phyloP scores from a whole-genome alignment of 35 echinoderm and acorn worm species.

The Patiria miniata region DNA sequence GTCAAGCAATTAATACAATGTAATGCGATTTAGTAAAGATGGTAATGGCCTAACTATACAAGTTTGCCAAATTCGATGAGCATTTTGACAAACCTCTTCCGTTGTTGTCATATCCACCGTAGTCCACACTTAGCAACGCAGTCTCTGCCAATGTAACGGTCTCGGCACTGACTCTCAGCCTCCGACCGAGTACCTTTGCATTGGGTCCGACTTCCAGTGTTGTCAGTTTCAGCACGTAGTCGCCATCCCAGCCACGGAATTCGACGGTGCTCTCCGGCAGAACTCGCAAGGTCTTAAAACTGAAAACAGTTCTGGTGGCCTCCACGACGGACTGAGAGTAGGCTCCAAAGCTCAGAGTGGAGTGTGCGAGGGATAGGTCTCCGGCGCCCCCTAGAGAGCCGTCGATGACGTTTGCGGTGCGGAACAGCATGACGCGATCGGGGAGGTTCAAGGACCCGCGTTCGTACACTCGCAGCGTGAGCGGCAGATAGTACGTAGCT shows the following conservation, averaged over 20 bases:
- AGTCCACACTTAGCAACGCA: conserved; percentile 49
- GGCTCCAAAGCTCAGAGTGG: conserved; percentile 33
- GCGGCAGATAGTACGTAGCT: conserved; percentile 55
- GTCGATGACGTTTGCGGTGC: conserved; percentile 31
- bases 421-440: conserved; percentile 49
- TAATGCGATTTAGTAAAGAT: too few relatives aligned
- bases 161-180: conserved; percentile 30
- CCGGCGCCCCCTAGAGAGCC: conserved; percentile 54
- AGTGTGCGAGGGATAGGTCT: conserved; percentile 48
- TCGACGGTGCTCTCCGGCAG: conserved; percentile 34
- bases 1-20: too few relatives aligned
- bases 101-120: conserved; percentile 48
- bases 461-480: conserved; percentile 51
- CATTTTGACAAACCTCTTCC: conserved; percentile 47
- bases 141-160: conserved; percentile 49
- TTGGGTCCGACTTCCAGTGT: conserved; percentile 36
- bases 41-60: too few relatives aligned
- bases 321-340: neutral
- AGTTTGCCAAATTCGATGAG: too few relatives aligned
- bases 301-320: neutral
- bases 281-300: conserved; percentile 28
- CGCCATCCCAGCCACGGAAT: conserved; percentile 17
- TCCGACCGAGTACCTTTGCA: conserved; percentile 22
- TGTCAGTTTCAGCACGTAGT: conserved; percentile 25
- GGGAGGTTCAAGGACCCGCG: conserved; percentile 52